Percentiles rank a stretch among this genome's conserved stretches.
phyloP scores from a whole-genome alignment of 1,140 invertebrate genomes.

The Bactericera cockerelli region DNA sequence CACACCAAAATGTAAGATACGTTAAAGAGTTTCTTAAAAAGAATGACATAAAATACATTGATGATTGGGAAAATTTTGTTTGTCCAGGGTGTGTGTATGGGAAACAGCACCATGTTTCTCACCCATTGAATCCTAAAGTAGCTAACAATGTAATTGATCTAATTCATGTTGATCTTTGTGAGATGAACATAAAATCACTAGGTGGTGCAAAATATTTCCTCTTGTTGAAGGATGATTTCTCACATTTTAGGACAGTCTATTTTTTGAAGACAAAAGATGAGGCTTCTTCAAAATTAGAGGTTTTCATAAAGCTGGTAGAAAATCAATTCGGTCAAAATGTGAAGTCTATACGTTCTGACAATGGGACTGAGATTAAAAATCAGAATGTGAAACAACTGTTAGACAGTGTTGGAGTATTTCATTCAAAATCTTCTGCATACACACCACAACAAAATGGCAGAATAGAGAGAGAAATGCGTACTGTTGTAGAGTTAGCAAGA shows the following conservation, averaged over 20 bases:
- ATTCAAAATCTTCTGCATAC: slow-evolving; percentile 29
- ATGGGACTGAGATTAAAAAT: slow-evolving; percentile 28
- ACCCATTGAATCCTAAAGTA: slow-evolving; percentile 21
- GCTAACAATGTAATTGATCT: slow-evolving; percentile 25
- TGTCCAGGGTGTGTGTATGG: slow-evolving; percentile 26
- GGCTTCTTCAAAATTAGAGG: slow-evolving; percentile 8
- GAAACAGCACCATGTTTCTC: slow-evolving; percentile 27
- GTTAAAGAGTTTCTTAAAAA: slow-evolving; percentile 19
- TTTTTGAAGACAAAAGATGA: slow-evolving; percentile 30
- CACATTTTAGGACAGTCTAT: slow-evolving; percentile 26
- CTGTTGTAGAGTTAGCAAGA: slow-evolving; percentile 22
- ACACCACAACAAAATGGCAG: slow-evolving; percentile 33
- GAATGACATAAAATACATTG: neutral
- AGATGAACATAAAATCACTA: slow-evolving; percentile 28
- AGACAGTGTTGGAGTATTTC: slow-evolving; percentile 25
- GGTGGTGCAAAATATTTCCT: slow-evolving; percentile 27
- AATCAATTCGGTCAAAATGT: slow-evolving; percentile 15
- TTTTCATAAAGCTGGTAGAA: neutral
- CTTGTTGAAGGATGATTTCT: slow-evolving; percentile 30
- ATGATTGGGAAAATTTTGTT: slow-evolving; percentile 12
- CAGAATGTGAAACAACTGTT: slow-evolving; percentile 24
- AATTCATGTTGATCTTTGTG: slow-evolving; percentile 31
- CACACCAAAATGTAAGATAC: slow-evolving; percentile 24
- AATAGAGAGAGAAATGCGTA: slow-evolving; percentile 29
- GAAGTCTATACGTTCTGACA: slow-evolving; percentile 28